Evolutionary conservation across 1,140 invertebrate species (phyloP).

Genomic region (Diabrotica virgifera): DNA sequence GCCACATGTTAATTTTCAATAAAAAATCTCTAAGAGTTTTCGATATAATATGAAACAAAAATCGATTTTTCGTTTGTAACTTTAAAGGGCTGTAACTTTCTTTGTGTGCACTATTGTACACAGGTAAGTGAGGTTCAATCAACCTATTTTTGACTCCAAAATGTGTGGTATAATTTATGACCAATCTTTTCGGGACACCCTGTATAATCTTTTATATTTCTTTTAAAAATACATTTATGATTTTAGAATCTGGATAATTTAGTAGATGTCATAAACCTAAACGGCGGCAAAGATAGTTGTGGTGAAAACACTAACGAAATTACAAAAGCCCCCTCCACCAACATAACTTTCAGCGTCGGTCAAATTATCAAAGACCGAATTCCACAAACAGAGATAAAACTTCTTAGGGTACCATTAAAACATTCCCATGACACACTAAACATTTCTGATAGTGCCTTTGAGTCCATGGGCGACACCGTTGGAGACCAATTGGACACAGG

Average conservation of each 20-base stretch:
- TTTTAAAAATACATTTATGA: neutral
- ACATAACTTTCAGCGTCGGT: slow-evolving; percentile 40
- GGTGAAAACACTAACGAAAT: neutral
- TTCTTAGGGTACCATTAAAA: slow-evolving; percentile 46
- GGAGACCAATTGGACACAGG: slow-evolving; percentile 45
- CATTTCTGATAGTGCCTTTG: slow-evolving; percentile 49
- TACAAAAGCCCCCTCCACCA: slow-evolving; percentile 5
- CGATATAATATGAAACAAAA: too few relatives aligned
- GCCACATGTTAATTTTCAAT: too few relatives aligned
- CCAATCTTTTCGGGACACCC: too few relatives aligned
- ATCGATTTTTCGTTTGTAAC: too few relatives aligned
- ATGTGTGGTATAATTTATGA: too few relatives aligned
- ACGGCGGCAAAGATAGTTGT: neutral
- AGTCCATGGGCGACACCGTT: slow-evolving; percentile 46
- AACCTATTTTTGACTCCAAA: too few relatives aligned
- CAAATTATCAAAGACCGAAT: slow-evolving; percentile 46
- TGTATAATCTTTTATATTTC: too few relatives aligned
- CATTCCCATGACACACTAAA: slow-evolving; percentile 43
- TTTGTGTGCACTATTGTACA: too few relatives aligned
- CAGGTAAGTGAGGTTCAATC: too few relatives aligned
- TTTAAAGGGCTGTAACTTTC: too few relatives aligned
- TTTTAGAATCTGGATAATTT: slow-evolving; percentile 3
- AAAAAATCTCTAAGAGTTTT: too few relatives aligned
- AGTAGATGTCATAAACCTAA: neutral
- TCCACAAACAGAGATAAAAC: slow-evolving; percentile 39